A percentile compares a stretch with the other conserved stretches of the same genome.
These are phyloP conservation scores for Drosophila hydei DNA, from an alignment of 1,140 invertebrate genomes.

Conservation along the genomic window DNA sequence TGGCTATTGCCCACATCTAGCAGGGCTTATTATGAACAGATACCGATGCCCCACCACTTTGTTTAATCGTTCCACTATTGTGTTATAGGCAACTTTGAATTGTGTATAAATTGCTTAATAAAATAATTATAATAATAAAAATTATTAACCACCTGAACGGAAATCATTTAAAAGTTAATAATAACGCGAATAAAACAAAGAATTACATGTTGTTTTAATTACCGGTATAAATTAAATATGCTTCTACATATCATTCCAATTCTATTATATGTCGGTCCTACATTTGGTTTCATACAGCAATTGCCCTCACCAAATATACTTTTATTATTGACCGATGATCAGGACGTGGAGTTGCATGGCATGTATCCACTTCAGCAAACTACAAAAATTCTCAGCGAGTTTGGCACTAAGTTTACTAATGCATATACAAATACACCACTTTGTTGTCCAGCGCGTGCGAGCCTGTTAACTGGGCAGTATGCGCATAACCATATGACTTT, in stretches of 20 bases:
- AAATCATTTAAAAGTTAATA: too few species aligned
- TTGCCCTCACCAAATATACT: conserved; percentile 88
- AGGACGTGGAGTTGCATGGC: conserved; percentile 91
- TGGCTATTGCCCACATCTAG: too few species aligned
- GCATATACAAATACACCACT: conserved; percentile 92
- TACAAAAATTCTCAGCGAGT: conserved; percentile 86
- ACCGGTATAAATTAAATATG: conserved; percentile 1
- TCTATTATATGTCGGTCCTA: conserved; percentile 3
- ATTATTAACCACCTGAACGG: too few species aligned
- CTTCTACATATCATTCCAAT: background rate
- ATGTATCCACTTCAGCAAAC: conserved; percentile 89
- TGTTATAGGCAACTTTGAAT: too few species aligned
- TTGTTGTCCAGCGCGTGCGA: conserved; percentile 95
- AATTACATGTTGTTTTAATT: background rate
- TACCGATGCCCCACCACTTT: too few species aligned
- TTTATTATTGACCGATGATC: conserved; percentile 93
- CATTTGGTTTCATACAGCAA: background rate
- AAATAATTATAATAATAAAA: too few species aligned
- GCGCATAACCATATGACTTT: conserved; percentile 91
- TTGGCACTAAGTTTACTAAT: conserved; percentile 89
- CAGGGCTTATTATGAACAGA: too few species aligned
- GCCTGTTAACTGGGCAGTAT: conserved; percentile 93
- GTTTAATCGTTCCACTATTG: too few species aligned
- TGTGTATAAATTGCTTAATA: too few species aligned
- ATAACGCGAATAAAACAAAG: too few species aligned